phyloP scores from a whole-genome alignment of 2,888 invertebrate species.

The Branchellion lobata region DNA sequence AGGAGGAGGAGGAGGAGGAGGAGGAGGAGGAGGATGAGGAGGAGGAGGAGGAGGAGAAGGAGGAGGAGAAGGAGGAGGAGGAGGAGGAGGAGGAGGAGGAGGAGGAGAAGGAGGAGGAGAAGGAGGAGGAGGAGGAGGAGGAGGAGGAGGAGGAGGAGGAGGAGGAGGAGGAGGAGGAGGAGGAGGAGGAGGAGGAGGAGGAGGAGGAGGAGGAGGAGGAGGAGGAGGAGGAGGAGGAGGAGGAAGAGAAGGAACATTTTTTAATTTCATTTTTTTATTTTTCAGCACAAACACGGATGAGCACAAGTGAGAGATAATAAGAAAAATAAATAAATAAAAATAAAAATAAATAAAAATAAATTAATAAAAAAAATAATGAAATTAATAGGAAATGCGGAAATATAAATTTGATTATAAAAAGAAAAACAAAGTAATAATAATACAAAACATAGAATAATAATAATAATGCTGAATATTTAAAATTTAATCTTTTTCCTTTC shows the following conservation, averaged over 20 bases:
- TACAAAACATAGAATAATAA: too few species aligned
- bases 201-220: neutral
- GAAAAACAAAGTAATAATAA: too few species aligned
- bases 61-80: too few species aligned
- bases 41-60: too few species aligned
- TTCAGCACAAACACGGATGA: neutral
- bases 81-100: conserved; percentile 23
- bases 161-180: neutral
- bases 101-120: neutral
- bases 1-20: too few species aligned
- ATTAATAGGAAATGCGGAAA: too few species aligned
- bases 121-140: neutral
- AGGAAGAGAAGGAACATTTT: neutral
- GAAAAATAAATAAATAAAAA: neutral
- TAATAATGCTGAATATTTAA: too few species aligned
- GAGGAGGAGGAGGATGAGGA: too few species aligned
- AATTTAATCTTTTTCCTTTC: too few species aligned
- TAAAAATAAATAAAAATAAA: neutral
- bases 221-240: neutral
- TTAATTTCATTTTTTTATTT: neutral
- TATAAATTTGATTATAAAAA: too few species aligned
- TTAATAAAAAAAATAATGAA: too few species aligned
- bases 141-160: conserved; percentile 22
- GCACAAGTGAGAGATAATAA: neutral
- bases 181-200: conserved; percentile 10